A percentile compares a stretch with the other conserved stretches of the same genome.
Conservation (phyloP, 1,140 invertebrate species). For the Drosophila nigromelanica region DNA sequence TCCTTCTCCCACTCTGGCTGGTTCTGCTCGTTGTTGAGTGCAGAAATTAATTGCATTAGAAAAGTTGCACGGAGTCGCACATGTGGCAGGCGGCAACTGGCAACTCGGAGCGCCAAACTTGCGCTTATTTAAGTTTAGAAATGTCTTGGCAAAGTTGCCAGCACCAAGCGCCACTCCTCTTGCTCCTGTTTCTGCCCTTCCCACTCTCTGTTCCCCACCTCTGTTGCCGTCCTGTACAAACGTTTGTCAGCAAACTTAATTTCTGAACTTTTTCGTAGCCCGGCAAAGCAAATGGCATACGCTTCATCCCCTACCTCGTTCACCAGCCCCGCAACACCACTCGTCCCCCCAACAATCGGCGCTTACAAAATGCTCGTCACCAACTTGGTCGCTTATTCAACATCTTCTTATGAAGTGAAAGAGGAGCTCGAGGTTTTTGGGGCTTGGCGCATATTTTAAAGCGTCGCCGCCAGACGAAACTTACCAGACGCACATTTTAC, state of each 20-base stretch:
- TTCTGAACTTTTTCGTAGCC: slow-evolving; percentile 74
- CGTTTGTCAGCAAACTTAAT: slow-evolving; percentile 82
- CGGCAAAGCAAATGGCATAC: slow-evolving; percentile 64
- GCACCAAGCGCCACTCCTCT: neutral
- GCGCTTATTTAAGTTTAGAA: slow-evolving; percentile 81
- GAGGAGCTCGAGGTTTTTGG: neutral
- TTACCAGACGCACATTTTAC: slow-evolving; percentile 80
- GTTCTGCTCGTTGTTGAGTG: slow-evolving; percentile 61
- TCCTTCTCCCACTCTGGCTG: neutral
- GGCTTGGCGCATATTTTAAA: slow-evolving; percentile 71
- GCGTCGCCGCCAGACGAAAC: slow-evolving; percentile 48
- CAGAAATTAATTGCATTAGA: slow-evolving; percentile 83
- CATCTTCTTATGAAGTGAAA: slow-evolving; percentile 20
- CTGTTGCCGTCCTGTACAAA: slow-evolving; percentile 49
- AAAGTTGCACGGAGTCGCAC: slow-evolving; percentile 73
- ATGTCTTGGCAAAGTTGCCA: slow-evolving; percentile 67
- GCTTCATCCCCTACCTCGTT: slow-evolving; percentile 16
- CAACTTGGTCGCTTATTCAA: slow-evolving; percentile 59
- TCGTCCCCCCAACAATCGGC: slow-evolving; percentile 33
- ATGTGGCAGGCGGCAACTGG: slow-evolving; percentile 56
- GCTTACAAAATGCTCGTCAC: slow-evolving; percentile 74
- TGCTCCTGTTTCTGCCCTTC: neutral
- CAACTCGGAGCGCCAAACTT: slow-evolving; percentile 60
- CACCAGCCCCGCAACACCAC: slow-evolving; percentile 12
- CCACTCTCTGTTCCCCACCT: neutral